Base-by-base conservation (phyloP, 2,888 invertebrate species). In the Pammene aurita region DNA sequence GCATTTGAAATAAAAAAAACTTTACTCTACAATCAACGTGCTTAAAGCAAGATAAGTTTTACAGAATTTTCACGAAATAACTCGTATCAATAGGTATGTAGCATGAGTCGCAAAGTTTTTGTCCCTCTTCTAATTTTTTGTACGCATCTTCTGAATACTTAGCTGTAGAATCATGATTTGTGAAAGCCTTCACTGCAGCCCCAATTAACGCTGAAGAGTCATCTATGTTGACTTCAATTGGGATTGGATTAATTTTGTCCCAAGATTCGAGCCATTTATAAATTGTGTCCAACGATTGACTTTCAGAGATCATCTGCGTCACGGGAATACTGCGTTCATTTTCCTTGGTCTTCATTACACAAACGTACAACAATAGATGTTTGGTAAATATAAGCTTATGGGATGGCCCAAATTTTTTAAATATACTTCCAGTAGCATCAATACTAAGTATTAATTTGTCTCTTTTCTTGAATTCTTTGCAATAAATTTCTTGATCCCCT, bases 61-160 rank as follows among this genome's bases (percentile, higher is more conserved):
- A 44, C 5, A 52, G 52, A 10, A 52, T 52, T 13, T 52, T 52
- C 4, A 52, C 11, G 18, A 52, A 52, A 52, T 52, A 11, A 26
- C 52, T 52, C 6, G 52, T 52, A 14, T 52, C 52, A 7, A 52
- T 52, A 11, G 26, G 52, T 11, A 52, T 52, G 52, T 10, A 52
- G 52, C 52, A 18, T 9, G 26, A 5, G 4, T 50, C 4, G 5
- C n/a, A n/a, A n/a, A n/a, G 13, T 44, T 44, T 13, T 4, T 13
- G 11, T 13, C n/a, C n/a, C 1, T 13, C n/a, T 44, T 44, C 44
- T 44, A 44, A 44, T 44, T 44, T 44, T 5, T 5, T 44, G n/a
- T 44, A 44, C 13, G 11, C 13, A 5, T n/a, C 44, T n/a, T 44
- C n/a, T 13, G n/a, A 13, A n/a, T 44, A 44, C n/a, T 44, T n/a